Conservation (phyloP, 2,797 vertebrate species). For the Bradypodion pumilum region DNA sequence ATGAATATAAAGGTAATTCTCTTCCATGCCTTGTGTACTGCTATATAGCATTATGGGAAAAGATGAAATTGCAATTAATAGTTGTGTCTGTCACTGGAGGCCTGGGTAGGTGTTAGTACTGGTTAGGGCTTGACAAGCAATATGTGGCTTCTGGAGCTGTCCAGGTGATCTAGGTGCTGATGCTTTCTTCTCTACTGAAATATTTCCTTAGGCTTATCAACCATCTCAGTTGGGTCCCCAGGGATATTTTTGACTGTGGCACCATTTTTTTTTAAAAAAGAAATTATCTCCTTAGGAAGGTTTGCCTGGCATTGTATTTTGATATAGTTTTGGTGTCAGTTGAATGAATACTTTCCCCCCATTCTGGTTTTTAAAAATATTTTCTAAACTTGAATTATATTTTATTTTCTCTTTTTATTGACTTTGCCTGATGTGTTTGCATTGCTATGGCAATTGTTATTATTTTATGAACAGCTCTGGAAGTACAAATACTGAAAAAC, state of each 20-base stretch:
- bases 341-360: neutral
- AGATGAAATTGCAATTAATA: too few relatives aligned
- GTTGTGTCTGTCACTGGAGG: too few relatives aligned
- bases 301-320: neutral
- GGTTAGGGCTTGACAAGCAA: too few relatives aligned
- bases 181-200: neutral
- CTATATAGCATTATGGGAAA: too few relatives aligned
- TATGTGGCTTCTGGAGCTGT: too few relatives aligned
- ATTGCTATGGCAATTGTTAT: neutral
- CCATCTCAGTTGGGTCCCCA: neutral
- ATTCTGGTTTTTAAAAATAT: neutral
- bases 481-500: neutral
- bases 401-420: neutral
- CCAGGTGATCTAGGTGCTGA: too few relatives aligned
- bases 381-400: neutral
- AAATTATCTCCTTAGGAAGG: neutral
- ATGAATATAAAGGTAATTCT: too few relatives aligned
- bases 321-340: neutral
- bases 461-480: neutral
- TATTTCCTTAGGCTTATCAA: neutral
- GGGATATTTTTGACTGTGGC: neutral
- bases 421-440: neutral
- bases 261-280: neutral
- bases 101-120: too few relatives aligned
- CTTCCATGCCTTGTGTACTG: too few relatives aligned